phyloP scores from a whole-genome alignment of 2,888 invertebrate genomes.

The Drosophila acutilabella region DNA sequence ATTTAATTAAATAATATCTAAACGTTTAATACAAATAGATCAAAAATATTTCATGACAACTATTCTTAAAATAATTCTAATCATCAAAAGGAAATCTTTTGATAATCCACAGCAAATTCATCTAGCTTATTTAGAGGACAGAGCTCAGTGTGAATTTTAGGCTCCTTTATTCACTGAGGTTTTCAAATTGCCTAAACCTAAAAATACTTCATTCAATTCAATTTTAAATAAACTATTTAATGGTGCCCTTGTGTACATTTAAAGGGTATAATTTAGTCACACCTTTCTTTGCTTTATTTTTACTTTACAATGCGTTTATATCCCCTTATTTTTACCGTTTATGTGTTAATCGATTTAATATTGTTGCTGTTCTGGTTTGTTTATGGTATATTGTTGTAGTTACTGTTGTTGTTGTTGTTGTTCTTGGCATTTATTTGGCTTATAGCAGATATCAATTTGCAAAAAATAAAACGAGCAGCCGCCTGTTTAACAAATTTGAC shows the following conservation, averaged over 20 bases:
- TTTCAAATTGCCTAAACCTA: too few species aligned
- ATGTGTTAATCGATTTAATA: conserved; percentile 73
- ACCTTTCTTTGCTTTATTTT: not conserved
- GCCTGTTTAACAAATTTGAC: conserved; percentile 59
- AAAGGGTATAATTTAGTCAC: conserved; percentile 7
- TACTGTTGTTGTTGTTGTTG: conserved; percentile 20
- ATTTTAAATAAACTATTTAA: too few species aligned
- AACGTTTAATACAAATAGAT: too few species aligned
- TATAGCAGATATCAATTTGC: conserved; percentile 61
- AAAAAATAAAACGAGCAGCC: conserved; percentile 29
- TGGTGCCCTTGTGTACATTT: not conserved
- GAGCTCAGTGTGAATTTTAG: too few species aligned
- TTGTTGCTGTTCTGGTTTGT: conserved; percentile 12
- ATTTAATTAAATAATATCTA: too few species aligned
- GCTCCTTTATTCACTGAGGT: too few species aligned
- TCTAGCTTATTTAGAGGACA: too few species aligned
- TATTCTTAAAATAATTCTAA: too few species aligned
- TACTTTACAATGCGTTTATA: not conserved
- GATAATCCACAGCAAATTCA: too few species aligned
- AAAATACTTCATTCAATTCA: too few species aligned
- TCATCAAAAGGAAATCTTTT: too few species aligned
- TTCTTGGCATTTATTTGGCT: conserved; percentile 32
- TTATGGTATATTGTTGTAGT: conserved; percentile 2
- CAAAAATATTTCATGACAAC: too few species aligned
- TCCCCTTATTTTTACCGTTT: conserved; percentile 25